phyloP scores from a whole-genome alignment of 53 echinoderm and acorn worm genomes.

The Mesocentrotus franciscanus region DNA sequence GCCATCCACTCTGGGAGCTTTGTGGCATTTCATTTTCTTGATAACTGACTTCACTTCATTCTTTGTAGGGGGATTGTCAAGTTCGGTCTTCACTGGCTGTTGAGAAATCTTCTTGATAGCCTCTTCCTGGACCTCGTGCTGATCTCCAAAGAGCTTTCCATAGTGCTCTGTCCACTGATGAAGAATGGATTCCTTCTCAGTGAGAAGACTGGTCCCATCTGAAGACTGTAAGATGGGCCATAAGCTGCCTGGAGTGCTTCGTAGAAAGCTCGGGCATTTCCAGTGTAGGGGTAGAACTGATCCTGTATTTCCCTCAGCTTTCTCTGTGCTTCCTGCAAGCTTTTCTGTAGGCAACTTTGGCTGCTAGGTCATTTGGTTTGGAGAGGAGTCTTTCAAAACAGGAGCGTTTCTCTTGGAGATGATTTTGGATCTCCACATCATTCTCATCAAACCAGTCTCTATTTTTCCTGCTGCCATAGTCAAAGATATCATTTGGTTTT shows the following conservation, averaged over 20 bases:
- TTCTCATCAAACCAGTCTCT: conserved; percentile 49
- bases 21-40: no score
- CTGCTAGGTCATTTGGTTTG: conserved; percentile 44
- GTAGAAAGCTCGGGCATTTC: conserved; percentile 38
- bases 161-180: conserved; percentile 58
- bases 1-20: no score
- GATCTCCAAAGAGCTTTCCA: conserved; percentile 55
- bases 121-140: conserved; percentile 38
- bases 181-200: conserved; percentile 53
- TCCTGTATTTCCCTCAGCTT: conserved; percentile 56
- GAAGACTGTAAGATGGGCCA: conserved; percentile 44
- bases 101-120: conserved; percentile 39
- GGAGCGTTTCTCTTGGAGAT: conserved; percentile 51
- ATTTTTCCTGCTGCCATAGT: conserved; percentile 8
- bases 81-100: conserved; percentile 44
- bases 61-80: conserved; percentile 38
- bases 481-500: neutral
- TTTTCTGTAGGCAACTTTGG: conserved; percentile 51
- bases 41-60: conserved; percentile 34
- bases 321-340: conserved; percentile 43
- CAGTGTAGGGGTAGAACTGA: conserved; percentile 35
- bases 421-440: conserved; percentile 43
- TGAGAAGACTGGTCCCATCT: conserved; percentile 45
- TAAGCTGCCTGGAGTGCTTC: conserved; percentile 54
- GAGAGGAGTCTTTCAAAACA: conserved; percentile 49